Evolutionary conservation across 1,140 invertebrate species (phyloP).

Genomic region (Chrysoperla carnea): DNA sequence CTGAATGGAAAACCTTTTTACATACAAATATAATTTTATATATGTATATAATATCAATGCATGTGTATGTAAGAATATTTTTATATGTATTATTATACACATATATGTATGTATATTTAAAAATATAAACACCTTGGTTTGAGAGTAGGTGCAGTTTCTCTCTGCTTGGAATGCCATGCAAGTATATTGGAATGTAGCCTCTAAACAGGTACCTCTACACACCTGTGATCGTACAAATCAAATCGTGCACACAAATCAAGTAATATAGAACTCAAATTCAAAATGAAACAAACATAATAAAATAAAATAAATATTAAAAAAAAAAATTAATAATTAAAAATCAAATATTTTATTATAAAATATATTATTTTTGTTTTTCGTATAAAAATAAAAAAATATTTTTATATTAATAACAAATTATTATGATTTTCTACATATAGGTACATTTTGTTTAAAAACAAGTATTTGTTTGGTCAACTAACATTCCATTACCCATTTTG

Average conservation of each 20-base stretch:
- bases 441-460: neutral
- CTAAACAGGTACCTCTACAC: constrained; percentile 18
- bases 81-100: too few species aligned
- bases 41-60: too few species aligned
- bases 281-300: neutral
- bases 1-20: too few species aligned
- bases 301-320: too few species aligned
- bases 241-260: constrained; percentile 9
- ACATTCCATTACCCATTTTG: constrained; percentile 20
- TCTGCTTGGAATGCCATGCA: constrained; percentile 15
- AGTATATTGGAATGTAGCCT: constrained; percentile 20
- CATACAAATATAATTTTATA: too few species aligned
- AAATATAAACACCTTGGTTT: constrained; percentile 2
- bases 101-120: neutral
- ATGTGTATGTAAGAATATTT: too few species aligned
- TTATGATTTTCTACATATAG: neutral
- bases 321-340: constrained; percentile 1
- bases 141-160: constrained; percentile 19
- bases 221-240: constrained; percentile 18
- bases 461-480: constrained; percentile 10
- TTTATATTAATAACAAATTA: too few species aligned
- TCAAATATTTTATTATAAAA: constrained; percentile 6
- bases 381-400: constrained; percentile 6
- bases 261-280: constrained; percentile 2
- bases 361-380: constrained; percentile 12